Conservation (phyloP, 2,113 vertebrate species). For the Scomber colias region DNA sequence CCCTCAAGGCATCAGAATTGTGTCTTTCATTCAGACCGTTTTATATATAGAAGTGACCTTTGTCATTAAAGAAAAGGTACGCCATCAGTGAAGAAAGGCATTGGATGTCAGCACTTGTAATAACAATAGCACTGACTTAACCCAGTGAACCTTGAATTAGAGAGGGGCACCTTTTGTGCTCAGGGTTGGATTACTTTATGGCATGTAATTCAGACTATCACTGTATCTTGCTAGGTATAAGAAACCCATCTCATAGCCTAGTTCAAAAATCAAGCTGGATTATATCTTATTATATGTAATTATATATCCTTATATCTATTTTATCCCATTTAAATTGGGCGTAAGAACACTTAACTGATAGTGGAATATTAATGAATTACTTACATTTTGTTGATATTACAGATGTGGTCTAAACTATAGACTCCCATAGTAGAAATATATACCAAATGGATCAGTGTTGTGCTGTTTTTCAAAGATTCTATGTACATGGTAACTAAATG, state of each 20-base stretch:
- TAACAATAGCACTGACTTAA: slow-evolving; percentile 65
- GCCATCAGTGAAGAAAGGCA: slow-evolving; percentile 41
- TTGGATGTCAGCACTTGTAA: slow-evolving; percentile 50
- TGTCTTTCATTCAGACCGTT: slow-evolving; percentile 32
- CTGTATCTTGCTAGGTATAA: slow-evolving; percentile 23
- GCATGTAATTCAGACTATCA: slow-evolving; percentile 38
- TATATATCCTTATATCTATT: background rate
- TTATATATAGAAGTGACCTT: slow-evolving; percentile 53
- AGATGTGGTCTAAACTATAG: background rate
- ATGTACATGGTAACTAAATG: background rate
- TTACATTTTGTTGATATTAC: background rate
- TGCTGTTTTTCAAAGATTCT: background rate
- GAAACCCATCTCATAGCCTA: background rate
- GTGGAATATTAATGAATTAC: background rate
- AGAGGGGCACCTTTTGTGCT: slow-evolving; percentile 32
- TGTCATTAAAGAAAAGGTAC: slow-evolving; percentile 48
- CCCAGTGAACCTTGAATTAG: slow-evolving; percentile 46
- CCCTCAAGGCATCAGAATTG: background rate
- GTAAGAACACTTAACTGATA: slow-evolving; percentile 14
- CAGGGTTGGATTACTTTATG: slow-evolving; percentile 19
- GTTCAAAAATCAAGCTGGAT: slow-evolving; percentile 6
- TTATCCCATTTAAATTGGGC: background rate
- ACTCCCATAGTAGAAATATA: background rate
- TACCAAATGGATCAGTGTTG: background rate
- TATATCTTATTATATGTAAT: background rate